A percentile compares a stretch with the other conserved stretches of the same genome.
phyloP scores from a whole-genome alignment of 2,888 invertebrate species.

The Gibbula magus region DNA sequence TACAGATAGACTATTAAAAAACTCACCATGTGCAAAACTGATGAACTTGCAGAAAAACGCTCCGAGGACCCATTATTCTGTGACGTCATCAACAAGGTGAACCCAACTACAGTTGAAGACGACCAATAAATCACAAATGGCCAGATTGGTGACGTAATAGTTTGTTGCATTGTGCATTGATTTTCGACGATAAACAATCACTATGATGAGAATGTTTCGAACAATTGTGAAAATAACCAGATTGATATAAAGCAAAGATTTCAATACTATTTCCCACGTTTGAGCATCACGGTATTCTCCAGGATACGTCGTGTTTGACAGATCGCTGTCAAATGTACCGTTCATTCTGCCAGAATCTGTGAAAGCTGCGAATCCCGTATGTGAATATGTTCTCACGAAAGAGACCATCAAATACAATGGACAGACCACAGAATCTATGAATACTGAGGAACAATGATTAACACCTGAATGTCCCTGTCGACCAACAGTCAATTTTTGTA shows the following conservation, averaged over 20 bases:
- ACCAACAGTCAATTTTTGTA: no score
- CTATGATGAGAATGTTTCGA: constrained; percentile 36
- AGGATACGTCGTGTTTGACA: constrained; percentile 6
- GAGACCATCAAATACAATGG: no score
- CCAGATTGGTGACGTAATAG: constrained; percentile 57
- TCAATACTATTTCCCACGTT: constrained; percentile 36
- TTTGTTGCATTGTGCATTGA: constrained; percentile 57
- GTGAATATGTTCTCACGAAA: no score
- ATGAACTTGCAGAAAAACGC: constrained; percentile 85
- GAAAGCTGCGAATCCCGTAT: no score
- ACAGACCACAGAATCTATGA: no score
- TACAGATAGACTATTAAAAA: no score
- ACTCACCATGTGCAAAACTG: constrained; percentile 83
- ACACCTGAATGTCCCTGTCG: no score
- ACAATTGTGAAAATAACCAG: constrained; percentile 33
- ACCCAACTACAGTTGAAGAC: constrained; percentile 82
- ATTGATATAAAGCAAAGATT: constrained; percentile 28
- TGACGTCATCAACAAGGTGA: constrained; percentile 84
- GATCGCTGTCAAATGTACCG: neutral
- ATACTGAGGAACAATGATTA: no score
- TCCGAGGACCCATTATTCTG: constrained; percentile 85
- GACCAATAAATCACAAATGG: constrained; percentile 52
- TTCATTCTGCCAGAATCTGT: no score
- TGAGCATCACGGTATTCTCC: neutral
- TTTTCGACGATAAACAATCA: constrained; percentile 35